Conservation (phyloP, 2,797 vertebrate species). For the Bryconaethiops microstoma region DNA sequence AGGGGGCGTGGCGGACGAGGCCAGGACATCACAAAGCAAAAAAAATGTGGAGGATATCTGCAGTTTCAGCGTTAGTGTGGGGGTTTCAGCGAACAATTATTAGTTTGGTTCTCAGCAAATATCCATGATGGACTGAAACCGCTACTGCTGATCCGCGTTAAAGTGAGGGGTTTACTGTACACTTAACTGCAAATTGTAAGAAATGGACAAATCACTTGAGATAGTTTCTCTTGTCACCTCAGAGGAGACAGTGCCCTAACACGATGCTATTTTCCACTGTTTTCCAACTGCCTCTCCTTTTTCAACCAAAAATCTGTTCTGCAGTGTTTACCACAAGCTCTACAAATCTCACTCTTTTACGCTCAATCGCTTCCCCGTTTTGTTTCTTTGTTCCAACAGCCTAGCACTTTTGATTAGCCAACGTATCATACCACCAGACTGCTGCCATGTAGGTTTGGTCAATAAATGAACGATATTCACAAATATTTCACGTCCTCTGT, state of each 20-base stretch:
- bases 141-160: too few relatives aligned
- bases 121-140: too few relatives aligned
- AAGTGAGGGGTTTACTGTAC: too few relatives aligned
- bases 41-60: too few relatives aligned
- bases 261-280: not conserved
- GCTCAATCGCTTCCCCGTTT: constrained; percentile 9
- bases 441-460: not conserved
- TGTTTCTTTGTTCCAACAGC: not conserved
- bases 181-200: not conserved
- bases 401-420: constrained; percentile 8
- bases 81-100: too few relatives aligned
- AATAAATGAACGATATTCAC: constrained; percentile 45
- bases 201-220: not conserved
- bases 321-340: not conserved
- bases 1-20: too few relatives aligned
- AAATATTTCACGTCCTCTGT: constrained; percentile 50
- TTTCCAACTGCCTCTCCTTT: not conserved
- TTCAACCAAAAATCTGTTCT: not conserved
- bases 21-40: too few relatives aligned
- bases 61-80: too few relatives aligned
- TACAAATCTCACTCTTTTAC: constrained; percentile 1
- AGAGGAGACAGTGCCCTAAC: not conserved
- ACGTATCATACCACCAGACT: constrained; percentile 12
- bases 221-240: not conserved
- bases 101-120: too few relatives aligned